Conservation (phyloP, 2,113 vertebrate species). For the Sebastes fasciatus region DNA sequence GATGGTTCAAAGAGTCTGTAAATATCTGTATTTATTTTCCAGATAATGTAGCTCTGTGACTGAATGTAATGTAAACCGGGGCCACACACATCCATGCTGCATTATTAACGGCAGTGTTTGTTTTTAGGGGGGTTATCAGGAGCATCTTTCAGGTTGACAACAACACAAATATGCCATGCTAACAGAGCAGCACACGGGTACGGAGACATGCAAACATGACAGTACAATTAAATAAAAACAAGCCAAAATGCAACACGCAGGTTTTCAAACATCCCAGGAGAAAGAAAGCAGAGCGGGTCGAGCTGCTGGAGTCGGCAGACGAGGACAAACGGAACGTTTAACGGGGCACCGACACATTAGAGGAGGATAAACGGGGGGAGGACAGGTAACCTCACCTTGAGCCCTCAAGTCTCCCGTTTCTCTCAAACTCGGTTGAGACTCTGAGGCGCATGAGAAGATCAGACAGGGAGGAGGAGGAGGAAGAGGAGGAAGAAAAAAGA, state of each 20-base stretch:
- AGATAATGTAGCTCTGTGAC: slow-evolving; percentile 6
- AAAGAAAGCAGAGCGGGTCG: slow-evolving; percentile 23
- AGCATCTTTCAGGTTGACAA: not conserved
- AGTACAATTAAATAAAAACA: not conserved
- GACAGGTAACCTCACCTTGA: slow-evolving; percentile 94
- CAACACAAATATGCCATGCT: slow-evolving; percentile 49
- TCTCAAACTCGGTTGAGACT: slow-evolving; percentile 98
- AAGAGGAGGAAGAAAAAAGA: slow-evolving; percentile 4
- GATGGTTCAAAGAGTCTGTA: no score
- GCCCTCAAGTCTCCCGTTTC: slow-evolving; percentile 99
- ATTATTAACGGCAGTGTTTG: not conserved
- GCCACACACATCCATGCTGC: slow-evolving; percentile 16
- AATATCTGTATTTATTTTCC: accelerated
- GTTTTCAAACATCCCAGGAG: slow-evolving; percentile 9
- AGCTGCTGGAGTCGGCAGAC: slow-evolving; percentile 3
- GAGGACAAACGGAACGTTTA: slow-evolving; percentile 17
- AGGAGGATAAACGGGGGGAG: no score
- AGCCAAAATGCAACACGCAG: not conserved
- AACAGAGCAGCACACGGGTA: slow-evolving; percentile 31
- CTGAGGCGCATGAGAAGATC: slow-evolving; percentile 77
- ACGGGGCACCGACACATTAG: not conserved
- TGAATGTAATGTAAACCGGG: slow-evolving; percentile 24
- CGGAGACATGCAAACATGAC: slow-evolving; percentile 59
- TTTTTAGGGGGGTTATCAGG: not conserved
- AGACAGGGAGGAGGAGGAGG: slow-evolving; percentile 24